Conservation (phyloP, 2,797 vertebrate species). For the Champsocephalus esox region DNA sequence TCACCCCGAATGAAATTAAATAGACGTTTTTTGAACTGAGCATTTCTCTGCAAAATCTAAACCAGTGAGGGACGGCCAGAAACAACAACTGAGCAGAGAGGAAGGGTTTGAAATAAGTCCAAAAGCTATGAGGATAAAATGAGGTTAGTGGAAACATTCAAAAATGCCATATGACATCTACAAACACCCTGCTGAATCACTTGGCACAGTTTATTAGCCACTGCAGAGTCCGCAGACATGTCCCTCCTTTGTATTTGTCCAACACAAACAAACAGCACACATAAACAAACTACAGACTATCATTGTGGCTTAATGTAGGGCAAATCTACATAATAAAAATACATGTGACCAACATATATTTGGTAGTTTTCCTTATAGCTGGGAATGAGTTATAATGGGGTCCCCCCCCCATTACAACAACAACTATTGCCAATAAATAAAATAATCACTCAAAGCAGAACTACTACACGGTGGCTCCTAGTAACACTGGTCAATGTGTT, state of each 20-base stretch:
- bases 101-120: neutral
- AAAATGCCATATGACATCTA: neutral
- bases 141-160: neutral
- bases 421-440: neutral
- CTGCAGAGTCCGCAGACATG: neutral
- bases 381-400: neutral
- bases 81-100: constrained; percentile 6
- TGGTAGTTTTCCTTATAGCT: too few species aligned
- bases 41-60: constrained; percentile 6
- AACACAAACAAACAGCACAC: neutral
- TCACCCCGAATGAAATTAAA: constrained; percentile 6
- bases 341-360: neutral
- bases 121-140: constrained; percentile 19
- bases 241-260: neutral
- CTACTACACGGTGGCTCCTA: neutral
- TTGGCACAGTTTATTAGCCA: neutral
- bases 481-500: neutral
- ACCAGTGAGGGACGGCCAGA: constrained; percentile 7
- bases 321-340: too few species aligned
- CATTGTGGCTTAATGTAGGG: neutral
- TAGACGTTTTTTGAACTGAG: constrained; percentile 19
- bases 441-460: neutral
- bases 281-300: neutral
- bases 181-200: constrained; percentile 8
- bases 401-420: too few species aligned